These are phyloP conservation scores for Bungarus multicinctus DNA, from an alignment of 2,113 vertebrate genomes.

Conservation along the genomic window DNA sequence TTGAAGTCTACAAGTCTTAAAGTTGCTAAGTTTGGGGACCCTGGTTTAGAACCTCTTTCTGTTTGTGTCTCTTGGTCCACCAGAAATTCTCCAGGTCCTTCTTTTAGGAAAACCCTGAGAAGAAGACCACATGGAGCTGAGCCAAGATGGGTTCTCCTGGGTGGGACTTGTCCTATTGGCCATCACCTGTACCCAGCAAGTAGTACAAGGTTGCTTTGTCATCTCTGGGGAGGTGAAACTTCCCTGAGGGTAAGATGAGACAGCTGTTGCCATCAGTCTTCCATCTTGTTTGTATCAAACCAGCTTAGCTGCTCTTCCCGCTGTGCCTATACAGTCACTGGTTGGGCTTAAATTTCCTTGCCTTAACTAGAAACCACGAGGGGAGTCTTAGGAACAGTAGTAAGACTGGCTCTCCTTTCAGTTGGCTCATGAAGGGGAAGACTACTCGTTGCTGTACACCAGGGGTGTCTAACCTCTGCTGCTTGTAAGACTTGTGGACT, in stretches of 20 bases:
- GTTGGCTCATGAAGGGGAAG: neutral
- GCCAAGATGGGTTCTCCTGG: neutral
- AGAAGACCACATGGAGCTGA: neutral
- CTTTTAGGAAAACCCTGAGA: neutral
- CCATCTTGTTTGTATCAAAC: neutral
- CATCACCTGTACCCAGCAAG: no score
- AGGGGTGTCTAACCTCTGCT: neutral
- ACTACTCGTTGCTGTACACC: neutral
- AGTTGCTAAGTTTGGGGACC: no score
- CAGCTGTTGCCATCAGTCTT: neutral
- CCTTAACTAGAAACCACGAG: neutral
- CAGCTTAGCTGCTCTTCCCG: neutral
- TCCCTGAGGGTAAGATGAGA: neutral
- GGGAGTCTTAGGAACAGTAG: neutral
- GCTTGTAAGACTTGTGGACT: neutral
- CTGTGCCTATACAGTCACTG: neutral
- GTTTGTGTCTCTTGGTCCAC: neutral
- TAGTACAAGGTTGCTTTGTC: neutral
- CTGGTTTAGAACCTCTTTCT: neutral
- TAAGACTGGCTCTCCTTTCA: neutral
- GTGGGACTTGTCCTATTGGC: neutral
- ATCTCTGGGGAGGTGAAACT: neutral
- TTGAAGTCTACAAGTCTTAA: no score
- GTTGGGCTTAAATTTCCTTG: neutral
- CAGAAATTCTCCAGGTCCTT: neutral